phyloP scores from a whole-genome alignment of 2,888 invertebrate species.

The Melolontha melolontha region DNA sequence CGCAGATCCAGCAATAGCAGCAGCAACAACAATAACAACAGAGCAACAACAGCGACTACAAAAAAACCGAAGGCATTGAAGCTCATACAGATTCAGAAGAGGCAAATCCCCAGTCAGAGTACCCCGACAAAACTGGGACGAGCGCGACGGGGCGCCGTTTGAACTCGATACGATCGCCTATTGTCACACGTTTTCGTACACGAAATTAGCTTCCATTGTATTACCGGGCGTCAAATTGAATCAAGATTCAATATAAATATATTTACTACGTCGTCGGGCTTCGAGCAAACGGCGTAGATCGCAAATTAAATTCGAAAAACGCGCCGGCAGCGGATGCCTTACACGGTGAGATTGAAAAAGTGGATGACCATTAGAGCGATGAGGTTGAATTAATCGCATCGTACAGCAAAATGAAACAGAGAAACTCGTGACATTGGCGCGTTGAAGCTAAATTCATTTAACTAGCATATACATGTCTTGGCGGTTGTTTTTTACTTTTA shows the following conservation, averaged over 20 bases:
- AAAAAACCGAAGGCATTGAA: conserved; percentile 20
- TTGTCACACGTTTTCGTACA: conserved; percentile 48
- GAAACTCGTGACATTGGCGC: conserved; percentile 1
- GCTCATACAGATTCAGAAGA: conserved; percentile 26
- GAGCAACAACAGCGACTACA: conserved; percentile 48
- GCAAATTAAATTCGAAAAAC: conserved; percentile 50
- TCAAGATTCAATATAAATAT: conserved; percentile 58
- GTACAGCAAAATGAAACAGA: conserved; percentile 2
- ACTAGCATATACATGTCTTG: not conserved
- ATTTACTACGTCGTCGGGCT: conserved; percentile 44
- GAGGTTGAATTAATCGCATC: conserved; percentile 51
- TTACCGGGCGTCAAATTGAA: conserved; percentile 56
- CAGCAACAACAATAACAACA: conserved; percentile 49
- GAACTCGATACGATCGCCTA: conserved; percentile 50
- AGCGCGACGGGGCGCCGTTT: conserved; percentile 53
- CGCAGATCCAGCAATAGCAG: conserved; percentile 19
- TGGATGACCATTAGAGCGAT: conserved; percentile 52
- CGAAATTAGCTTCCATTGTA: conserved; percentile 58
- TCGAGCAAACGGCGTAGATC: conserved; percentile 23
- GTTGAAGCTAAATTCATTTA: too few relatives aligned
- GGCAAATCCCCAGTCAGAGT: conserved; percentile 49
- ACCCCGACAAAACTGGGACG: conserved; percentile 45
- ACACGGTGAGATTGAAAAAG: conserved; percentile 47
- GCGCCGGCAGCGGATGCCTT: conserved; percentile 40
- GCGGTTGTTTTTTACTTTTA: not conserved